phyloP scores from a whole-genome alignment of 2,113 vertebrate species.

The Tichodroma muraria region DNA sequence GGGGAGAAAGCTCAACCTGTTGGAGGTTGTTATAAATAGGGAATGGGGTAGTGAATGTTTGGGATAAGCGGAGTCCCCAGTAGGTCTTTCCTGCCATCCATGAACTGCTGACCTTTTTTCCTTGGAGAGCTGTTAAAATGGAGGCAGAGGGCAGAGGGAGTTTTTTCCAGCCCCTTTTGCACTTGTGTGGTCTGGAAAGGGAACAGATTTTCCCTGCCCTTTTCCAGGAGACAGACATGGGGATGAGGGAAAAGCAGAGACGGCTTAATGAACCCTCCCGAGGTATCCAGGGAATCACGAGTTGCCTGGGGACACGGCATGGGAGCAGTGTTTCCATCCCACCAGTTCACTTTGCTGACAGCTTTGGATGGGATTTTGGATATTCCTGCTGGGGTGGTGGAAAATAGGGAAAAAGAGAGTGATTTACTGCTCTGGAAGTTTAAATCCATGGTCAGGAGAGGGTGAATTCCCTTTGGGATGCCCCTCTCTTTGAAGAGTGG shows the following conservation, averaged over 20 bases:
- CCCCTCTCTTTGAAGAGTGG: not conserved
- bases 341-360: accelerated
- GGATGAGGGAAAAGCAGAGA: constrained; percentile 11
- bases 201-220: constrained; percentile 64
- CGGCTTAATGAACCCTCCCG: not conserved
- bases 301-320: not conserved
- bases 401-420: not conserved
- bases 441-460: not conserved
- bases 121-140: constrained; percentile 84
- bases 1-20: constrained; percentile 22
- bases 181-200: constrained; percentile 96
- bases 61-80: constrained; percentile 75
- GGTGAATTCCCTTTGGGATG: not conserved
- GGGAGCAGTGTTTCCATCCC: not conserved
- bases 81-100: constrained; percentile 82
- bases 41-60: constrained; percentile 70
- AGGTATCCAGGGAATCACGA: not conserved
- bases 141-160: constrained; percentile 90
- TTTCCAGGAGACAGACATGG: constrained; percentile 53
- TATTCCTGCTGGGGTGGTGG: not conserved
- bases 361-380: not conserved
- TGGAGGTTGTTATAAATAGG: constrained; percentile 68
- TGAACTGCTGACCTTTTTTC: constrained; percentile 94
- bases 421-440: not conserved
- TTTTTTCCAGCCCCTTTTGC: constrained; percentile 84